Evolutionary conservation across 2,888 invertebrate genomes (phyloP).

Genomic region (Lepidocyrtinus sp.): DNA sequence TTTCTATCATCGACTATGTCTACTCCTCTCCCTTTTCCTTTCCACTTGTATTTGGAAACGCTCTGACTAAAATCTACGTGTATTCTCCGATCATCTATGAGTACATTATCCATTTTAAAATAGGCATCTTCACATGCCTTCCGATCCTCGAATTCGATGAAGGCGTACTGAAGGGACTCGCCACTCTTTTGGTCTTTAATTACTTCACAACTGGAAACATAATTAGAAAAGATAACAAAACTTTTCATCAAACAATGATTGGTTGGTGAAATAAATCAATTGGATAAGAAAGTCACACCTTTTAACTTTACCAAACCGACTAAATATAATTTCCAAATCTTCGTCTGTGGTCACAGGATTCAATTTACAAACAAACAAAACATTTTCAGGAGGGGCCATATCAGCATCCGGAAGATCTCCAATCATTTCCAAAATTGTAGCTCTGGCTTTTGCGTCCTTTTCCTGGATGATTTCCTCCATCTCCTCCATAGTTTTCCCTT

Average conservation of each 20-base stretch:
- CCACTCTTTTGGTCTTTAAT: constrained; percentile 93
- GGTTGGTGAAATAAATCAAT: constrained; percentile 6
- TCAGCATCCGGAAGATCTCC: constrained; percentile 98
- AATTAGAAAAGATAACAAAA: no score
- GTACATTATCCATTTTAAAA: constrained; percentile 99
- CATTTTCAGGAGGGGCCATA: constrained; percentile 98
- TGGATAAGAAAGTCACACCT: constrained; percentile 73
- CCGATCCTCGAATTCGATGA: constrained; percentile 95
- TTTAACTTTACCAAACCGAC: constrained; percentile 93
- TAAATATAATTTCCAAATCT: constrained; percentile 97
- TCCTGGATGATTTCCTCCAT: constrained; percentile 89
- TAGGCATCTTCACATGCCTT: constrained; percentile 97
- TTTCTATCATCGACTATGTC: constrained; percentile 58
- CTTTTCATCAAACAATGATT: background rate
- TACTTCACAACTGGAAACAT: constrained; percentile 92
- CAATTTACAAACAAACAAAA: constrained; percentile 98
- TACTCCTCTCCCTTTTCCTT: constrained; percentile 80
- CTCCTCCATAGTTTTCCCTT: constrained; percentile 88
- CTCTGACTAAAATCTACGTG: constrained; percentile 99
- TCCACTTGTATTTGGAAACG: constrained; percentile 94
- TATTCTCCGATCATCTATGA: constrained; percentile 98
- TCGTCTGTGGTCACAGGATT: constrained; percentile 99
- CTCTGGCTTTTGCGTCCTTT: constrained; percentile 95
- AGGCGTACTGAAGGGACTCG: constrained; percentile 98
- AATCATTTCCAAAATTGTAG: constrained; percentile 98